Base-by-base conservation (phyloP, 35 echinoderm and acorn worm species). In the Heliocidaris tuberculata region DNA sequence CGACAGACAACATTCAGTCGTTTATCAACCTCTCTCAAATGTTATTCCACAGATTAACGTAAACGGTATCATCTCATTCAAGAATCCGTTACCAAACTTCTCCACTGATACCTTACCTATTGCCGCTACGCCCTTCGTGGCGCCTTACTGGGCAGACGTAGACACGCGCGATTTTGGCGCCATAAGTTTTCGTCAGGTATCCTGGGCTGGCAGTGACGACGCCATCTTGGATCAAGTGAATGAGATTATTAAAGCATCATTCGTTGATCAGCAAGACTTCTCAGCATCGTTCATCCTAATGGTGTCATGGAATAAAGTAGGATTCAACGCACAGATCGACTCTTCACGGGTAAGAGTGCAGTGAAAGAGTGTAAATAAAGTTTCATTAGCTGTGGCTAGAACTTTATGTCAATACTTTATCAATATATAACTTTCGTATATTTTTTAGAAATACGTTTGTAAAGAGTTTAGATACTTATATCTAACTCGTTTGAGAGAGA, bases 131-230 rank as follows among this genome's bases (percentile, higher is more conserved):
- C 65, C 65, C 65, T 78, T 78, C 65, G 65, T 78, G 65, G 65
- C 65, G 65, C 65, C 65, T 78, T 78, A 78, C 17, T 78, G 65
- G 65, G 65, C 65, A 24, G 65, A 78, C 7, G 65, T 78, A 19
- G 65, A 78, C 65, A 78, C 65, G 15, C 65, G 65, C 21, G 65
- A 78, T 78, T 78, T 78, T 78, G 65, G 65, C 65, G 65, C 65
- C 65, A 78, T 78, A 78, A 78, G 65, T 78, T 78, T 78, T 78
- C 65, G 65, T n/a, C 65, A 78, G 65, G 19, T 78, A 19, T 78
- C 17, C 7, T 78, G 65, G 65, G 8, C 21, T 7, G 65, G 21
- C 2, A 78, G 65, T 19, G 65, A 78, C 17, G 65, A 78, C 17
- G 65, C 65, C 65, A 78, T 78, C 27, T 78, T 78, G 65, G 6